Base-by-base conservation (phyloP, 2,797 vertebrate species). In the Rhinella marina region DNA sequence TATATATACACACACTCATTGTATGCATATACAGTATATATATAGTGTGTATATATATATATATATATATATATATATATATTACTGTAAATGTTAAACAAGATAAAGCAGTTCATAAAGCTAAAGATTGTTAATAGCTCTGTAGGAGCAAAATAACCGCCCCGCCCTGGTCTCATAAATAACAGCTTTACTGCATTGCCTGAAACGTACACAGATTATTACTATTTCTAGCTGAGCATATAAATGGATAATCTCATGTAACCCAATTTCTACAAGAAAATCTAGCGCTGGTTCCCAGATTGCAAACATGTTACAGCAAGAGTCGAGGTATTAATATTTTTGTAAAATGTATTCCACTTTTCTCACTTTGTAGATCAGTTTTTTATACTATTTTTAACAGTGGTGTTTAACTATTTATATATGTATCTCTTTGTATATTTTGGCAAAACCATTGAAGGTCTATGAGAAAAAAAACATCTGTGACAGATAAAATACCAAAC, bases 101-200 rank as follows among this genome's bases (percentile, higher is more conserved):
- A 91, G 62, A 66, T 90, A 82, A 85, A 89, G 50, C 70, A 88
- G 50, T 87, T 77, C 77, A 66, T 50, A 82, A 66, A 66, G 72
- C 86, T 86, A 59, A 80, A 77, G 78, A 84, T 88, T 62, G 4
- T 21, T 88, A 84, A 88, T 87, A 12, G 70, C 41, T 54, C 77
- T 64, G n/a, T 27, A 81, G 29, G 68, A 41, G 66, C 52, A 23
- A 57, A 59, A 83, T 29, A 66, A 83, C 14, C 19, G 29, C 50
- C 68, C 41, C 25, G 64, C 59, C 29, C 16, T 57, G 21, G 57
- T 25, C 66, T 76, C 78, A 68, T 85, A 88, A 88, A 84, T 79
- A 85, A 61, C 82, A 7, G 54, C 66, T 75, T 54, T 25, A 32
- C 32, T 10, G 17, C 41, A 59, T 50, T 88, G 50, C 50, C 77